Percentiles rank a stretch among this genome's conserved stretches.
Evolutionary conservation across 2,797 vertebrate species (phyloP).

Genomic region (Lindbergichthys nudifrons): DNA sequence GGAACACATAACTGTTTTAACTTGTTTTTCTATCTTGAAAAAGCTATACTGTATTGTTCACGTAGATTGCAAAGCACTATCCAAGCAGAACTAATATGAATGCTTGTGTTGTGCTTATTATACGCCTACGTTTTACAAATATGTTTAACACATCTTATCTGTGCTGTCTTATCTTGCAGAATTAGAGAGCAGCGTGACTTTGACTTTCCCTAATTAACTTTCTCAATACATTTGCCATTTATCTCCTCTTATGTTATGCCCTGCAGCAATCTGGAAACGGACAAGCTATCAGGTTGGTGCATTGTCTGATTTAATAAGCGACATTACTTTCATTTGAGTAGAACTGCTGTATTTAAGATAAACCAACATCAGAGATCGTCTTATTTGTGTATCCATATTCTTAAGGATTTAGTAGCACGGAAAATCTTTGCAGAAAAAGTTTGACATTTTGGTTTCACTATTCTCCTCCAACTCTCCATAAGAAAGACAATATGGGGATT

Average conservation of each 20-base stretch:
- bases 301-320: slow-evolving; percentile 37
- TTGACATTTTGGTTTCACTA: too few species aligned
- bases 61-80: background rate
- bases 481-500: background rate
- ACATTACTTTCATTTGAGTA: slow-evolving; percentile 21
- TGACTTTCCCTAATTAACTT: slow-evolving; percentile 56
- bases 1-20: background rate
- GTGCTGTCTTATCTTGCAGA: slow-evolving; percentile 14
- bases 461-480: too few species aligned
- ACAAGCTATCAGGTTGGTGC: slow-evolving; percentile 91
- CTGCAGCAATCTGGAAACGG: slow-evolving; percentile 92
- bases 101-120: background rate
- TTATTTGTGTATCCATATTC: slow-evolving; percentile 2
- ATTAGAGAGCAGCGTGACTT: slow-evolving; percentile 36
- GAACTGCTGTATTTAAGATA: slow-evolving; percentile 21
- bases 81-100: background rate
- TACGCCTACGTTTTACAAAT: background rate
- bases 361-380: background rate
- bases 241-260: slow-evolving; percentile 53
- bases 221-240: slow-evolving; percentile 24
- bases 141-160: background rate
- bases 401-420: background rate
- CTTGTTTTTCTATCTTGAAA: background rate
- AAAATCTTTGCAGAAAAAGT: background rate
- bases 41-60: background rate